A percentile compares a stretch with the other conserved stretches of the same genome.
Evolutionary conservation across 2,797 vertebrate genomes (phyloP).

Genomic region (Tympanoctomys barrerae): DNA sequence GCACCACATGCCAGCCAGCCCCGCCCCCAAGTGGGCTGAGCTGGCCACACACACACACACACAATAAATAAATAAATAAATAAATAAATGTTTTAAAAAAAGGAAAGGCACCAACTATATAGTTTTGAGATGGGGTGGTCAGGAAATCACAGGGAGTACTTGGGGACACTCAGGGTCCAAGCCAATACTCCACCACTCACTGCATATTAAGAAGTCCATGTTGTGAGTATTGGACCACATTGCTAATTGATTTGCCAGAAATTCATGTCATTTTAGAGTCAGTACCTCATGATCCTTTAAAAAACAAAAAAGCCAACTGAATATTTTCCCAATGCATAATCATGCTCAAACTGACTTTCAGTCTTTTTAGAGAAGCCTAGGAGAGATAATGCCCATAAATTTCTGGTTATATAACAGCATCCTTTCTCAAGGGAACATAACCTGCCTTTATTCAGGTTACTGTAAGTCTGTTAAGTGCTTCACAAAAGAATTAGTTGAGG

Average conservation of each 20-base stretch:
- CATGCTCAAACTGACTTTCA: not conserved
- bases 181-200: not conserved
- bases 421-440: not conserved
- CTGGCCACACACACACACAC: too few relatives aligned
- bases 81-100: too few relatives aligned
- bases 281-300: not conserved
- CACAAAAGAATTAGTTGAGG: not conserved
- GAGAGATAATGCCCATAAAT: not conserved
- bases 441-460: not conserved
- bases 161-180: not conserved
- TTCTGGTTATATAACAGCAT: not conserved
- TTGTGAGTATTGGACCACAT: not conserved
- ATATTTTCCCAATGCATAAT: conserved; percentile 22
- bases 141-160: not conserved
- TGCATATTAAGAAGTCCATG: not conserved
- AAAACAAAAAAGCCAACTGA: not conserved
- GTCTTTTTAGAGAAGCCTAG: not conserved
- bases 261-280: conserved; percentile 26
- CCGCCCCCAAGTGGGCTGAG: too few relatives aligned
- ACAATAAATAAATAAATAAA: too few relatives aligned
- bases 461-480: conserved; percentile 2
- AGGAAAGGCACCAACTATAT: too few relatives aligned
- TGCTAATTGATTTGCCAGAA: not conserved
- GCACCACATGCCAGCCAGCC: too few relatives aligned
- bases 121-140: not conserved